Evolutionary conservation across 2,113 vertebrate genomes (phyloP).

Genomic region (Mustelus asterias): DNA sequence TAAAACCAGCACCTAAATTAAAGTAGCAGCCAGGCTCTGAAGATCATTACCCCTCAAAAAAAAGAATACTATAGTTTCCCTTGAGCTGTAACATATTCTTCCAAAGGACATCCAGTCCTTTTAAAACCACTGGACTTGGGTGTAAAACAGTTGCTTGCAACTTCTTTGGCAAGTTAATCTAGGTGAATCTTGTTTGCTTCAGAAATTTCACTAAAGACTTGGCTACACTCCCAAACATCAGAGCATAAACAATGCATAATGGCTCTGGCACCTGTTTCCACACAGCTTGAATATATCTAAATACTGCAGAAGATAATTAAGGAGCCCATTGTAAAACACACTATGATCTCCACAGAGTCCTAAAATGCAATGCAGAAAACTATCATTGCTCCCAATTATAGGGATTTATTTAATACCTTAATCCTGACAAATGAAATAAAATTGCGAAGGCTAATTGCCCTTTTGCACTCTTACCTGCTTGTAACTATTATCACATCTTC

Average conservation of each 20-base stretch:
- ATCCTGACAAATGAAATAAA: neutral
- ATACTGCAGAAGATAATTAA: neutral
- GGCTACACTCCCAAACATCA: neutral
- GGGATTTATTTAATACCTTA: neutral
- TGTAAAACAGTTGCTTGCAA: neutral
- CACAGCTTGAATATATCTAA: neutral
- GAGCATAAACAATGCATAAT: neutral
- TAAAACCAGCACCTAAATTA: neutral
- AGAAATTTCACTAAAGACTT: neutral
- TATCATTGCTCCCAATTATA: neutral
- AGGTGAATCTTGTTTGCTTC: neutral
- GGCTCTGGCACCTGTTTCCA: neutral
- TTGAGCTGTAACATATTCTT: neutral
- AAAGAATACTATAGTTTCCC: neutral
- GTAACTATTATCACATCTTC: slow-evolving; percentile 98
- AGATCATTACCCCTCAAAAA: neutral
- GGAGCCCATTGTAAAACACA: neutral
- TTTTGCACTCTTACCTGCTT: slow-evolving; percentile 76
- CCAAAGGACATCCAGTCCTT: neutral
- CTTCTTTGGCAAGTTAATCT: neutral
- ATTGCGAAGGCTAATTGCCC: neutral
- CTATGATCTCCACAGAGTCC: neutral
- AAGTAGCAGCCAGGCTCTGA: neutral
- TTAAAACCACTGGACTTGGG: neutral
- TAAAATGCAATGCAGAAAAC: neutral